Evolutionary conservation across 2,113 vertebrate genomes (phyloP), one percentile per base, ranked within the genome.

Genomic region (Xenopus tropicalis): DNA sequence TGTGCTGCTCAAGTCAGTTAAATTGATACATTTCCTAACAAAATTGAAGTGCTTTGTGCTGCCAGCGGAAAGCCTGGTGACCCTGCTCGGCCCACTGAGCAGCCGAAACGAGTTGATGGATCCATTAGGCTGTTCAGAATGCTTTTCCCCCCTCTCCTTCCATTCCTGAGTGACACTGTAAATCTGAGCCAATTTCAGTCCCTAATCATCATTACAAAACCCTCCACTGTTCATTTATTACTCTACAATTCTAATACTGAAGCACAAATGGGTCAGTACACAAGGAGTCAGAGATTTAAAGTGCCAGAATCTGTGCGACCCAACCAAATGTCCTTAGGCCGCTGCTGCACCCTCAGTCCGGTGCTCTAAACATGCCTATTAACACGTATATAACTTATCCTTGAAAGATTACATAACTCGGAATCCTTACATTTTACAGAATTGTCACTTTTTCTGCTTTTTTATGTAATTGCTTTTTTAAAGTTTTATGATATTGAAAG

Each of bases 11-110:
- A 93, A 97, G 95, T 98, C 96, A 92, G 94, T 98, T 98, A 99
- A 98, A 98, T 99, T 98, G 97, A 98, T 99, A 99, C 96, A 98
- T 99, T 98, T 98, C 97, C 97, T 98, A 98, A 98, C 96, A 95
- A 99, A 99, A 99, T 98, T 98, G 97, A 99, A 98, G 97, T 98
- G 96, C 96, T 99, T 97, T 98, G 94, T 95, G 95, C 94, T 94
- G 91, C 93, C 93, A 94, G 92, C 93, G 91, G 95, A 95, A 97
- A 96, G 96, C 95, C 91, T 94, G 95, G 93, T 97, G 96, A 97
- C 97, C 95, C 94, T 93, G 90, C 91, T 94, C 95, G 93, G 95
- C 97, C 96, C 94, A 93, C 93, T 94, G 96, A 96, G 93, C 96
- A 95, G 95, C 93, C 89, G 90, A 93, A 93, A 91, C 94, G 93